These are phyloP conservation scores for Oncorhynchus kisutch DNA, from an alignment of 2,113 vertebrate genomes.

Conservation along the genomic window DNA sequence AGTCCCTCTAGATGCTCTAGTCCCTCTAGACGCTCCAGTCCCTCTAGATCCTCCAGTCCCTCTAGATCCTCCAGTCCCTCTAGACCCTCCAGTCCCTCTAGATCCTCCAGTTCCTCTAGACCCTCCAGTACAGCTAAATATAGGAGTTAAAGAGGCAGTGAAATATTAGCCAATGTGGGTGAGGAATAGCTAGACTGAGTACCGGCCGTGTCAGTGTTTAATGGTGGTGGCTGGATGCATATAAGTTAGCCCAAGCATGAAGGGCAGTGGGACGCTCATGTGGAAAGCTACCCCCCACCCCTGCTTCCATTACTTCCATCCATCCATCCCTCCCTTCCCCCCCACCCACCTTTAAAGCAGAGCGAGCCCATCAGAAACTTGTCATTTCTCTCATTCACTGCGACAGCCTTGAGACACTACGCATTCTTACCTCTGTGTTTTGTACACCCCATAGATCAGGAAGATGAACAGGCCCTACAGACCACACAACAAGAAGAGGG, in stretches of 20 bases:
- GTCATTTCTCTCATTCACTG: conserved; percentile 99
- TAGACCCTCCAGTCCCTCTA: too few relatives aligned
- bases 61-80: too few relatives aligned
- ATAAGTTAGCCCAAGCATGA: conserved; percentile 98
- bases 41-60: too few relatives aligned
- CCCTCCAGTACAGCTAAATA: conserved; percentile 66
- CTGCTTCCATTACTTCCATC: conserved; percentile 13
- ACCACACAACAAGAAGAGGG: conserved; percentile 34
- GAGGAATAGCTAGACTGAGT: conserved; percentile 97
- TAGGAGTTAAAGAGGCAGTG: conserved; percentile 91
- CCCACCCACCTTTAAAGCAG: conserved; percentile 78
- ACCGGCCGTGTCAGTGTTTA: conserved; percentile 92
- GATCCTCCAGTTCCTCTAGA: neutral
- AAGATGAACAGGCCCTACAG: conserved; percentile 98
- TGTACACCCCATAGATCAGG: conserved; percentile 99
- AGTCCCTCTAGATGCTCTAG: too few relatives aligned
- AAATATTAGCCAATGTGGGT: conserved; percentile 93
- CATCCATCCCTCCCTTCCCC: conserved; percentile 19
- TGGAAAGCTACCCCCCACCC: conserved; percentile 72
- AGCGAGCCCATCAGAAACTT: conserved; percentile 97
- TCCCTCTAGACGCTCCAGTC: too few relatives aligned
- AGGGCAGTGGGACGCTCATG: conserved; percentile 92
- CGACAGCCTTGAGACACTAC: conserved; percentile 99
- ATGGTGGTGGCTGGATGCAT: conserved; percentile 95
- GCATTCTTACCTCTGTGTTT: conserved; percentile 97